Evolutionary conservation across 2,797 vertebrate genomes (phyloP), one percentile per base, ranked within the genome.

Genomic region (Neoniphon sammara): DNA sequence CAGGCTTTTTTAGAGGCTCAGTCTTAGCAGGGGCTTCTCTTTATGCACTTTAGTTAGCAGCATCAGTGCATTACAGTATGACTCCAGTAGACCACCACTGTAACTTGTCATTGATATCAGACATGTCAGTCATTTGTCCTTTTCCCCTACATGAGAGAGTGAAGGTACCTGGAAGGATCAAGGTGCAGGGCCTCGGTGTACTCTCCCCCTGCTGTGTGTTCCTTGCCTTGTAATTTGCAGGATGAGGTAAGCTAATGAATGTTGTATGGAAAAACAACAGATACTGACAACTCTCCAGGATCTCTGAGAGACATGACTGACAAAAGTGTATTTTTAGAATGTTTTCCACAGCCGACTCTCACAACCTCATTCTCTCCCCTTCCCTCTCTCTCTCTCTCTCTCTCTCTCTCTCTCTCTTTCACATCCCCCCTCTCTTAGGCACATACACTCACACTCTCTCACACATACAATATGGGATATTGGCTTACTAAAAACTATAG

Each of bases 171-270:
- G 64, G 34, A 70, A 66, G 50, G 12, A 34, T 21, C 17, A 57
- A 69, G 55, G 56, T 57, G 44, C 44, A 36, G 36, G 17, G 10
- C 7, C 54, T 23, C 56, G 68, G 78, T 77, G 53, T 55, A 11
- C 59, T 34, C 12, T 66, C 69, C 55, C 71, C 44, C 44, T 54
- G 47, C 65, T 70, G 69, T 67, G 49, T 72, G 70, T 63, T 67
- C 70, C 63, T 69, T 76, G 47, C 82, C 81, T 81, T 89, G 70
- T 89, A 84, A 88, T 87, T 88, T 66, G 68, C 71, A 63, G 12
- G n/a, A 81, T 87, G 81, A 86, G 63, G 57, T 84, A 77, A 83
- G 63, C 73, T 85, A 84, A 88, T 81, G 27, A 80, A 66, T 66
- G 77, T 39, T 75, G 52, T 83, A 75, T 81, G 70, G 70, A 83